phyloP scores from a whole-genome alignment of 23 tunicate genomes.

The Aplidium turbinatum region DNA sequence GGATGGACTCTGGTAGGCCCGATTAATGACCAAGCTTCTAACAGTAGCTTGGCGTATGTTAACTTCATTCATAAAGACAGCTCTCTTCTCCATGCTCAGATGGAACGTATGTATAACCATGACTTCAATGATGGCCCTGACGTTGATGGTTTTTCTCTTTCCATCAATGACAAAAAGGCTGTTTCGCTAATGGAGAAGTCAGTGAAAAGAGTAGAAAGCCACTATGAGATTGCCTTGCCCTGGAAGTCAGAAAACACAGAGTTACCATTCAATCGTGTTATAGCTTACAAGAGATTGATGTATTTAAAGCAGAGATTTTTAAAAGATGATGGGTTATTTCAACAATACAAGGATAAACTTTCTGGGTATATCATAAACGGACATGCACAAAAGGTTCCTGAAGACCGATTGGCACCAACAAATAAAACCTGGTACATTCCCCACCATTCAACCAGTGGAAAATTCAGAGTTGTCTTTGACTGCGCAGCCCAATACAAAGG shows the following conservation, averaged over 20 bases:
- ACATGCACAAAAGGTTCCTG: slow-evolving; percentile 6
- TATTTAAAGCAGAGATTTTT: slow-evolving; percentile 5
- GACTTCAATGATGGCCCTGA: too few relatives aligned
- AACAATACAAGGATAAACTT: slow-evolving; percentile 20
- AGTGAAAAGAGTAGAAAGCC: not conserved
- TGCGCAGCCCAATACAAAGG: slow-evolving; percentile 22
- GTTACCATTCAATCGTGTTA: slow-evolving; percentile 22
- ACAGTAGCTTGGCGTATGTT: too few relatives aligned
- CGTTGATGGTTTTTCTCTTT: not conserved
- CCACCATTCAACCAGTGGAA: slow-evolving; percentile 35
- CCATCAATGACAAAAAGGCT: slow-evolving; percentile 3
- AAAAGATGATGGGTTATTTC: slow-evolving; percentile 1
- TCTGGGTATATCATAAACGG: not conserved
- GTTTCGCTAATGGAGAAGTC: not conserved
- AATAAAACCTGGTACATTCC: slow-evolving; percentile 31
- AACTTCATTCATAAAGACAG: too few relatives aligned
- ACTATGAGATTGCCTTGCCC: slow-evolving; percentile 22
- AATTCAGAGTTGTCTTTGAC: slow-evolving; percentile 37
- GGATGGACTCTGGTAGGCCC: too few relatives aligned
- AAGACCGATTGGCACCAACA: too few relatives aligned
- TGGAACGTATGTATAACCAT: too few relatives aligned
- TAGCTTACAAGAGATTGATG: slow-evolving; percentile 17
- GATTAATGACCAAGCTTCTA: too few relatives aligned
- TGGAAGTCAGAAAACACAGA: not conserved
- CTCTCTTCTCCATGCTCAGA: too few relatives aligned